These are phyloP conservation scores for Tor tambroides DNA, from an alignment of 2,113 vertebrate genomes.

Conservation along the genomic window DNA sequence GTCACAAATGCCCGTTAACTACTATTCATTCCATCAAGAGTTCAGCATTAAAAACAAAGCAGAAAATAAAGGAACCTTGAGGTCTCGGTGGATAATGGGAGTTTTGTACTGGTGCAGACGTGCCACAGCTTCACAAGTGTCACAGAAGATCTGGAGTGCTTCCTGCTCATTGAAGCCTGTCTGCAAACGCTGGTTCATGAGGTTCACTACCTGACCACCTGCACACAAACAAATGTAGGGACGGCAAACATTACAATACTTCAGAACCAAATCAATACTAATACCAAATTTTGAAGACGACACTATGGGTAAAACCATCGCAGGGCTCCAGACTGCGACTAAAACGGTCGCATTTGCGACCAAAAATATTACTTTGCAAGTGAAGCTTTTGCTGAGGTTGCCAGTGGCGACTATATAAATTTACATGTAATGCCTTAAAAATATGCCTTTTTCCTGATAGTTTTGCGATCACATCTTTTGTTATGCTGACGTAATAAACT, in stretches of 20 bases:
- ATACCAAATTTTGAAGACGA: too few species aligned
- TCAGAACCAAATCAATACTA: not conserved
- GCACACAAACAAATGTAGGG: conserved; percentile 22
- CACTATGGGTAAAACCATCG: too few species aligned
- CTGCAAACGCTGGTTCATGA: conserved; percentile 98
- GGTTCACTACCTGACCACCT: conserved; percentile 98
- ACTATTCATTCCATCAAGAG: not conserved
- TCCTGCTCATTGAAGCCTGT: conserved; percentile 93
- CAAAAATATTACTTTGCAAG: too few species aligned
- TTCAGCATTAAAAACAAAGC: not conserved
- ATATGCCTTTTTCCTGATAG: too few species aligned
- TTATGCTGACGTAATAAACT: too few species aligned
- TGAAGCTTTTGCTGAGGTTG: too few species aligned
- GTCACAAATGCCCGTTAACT: not conserved
- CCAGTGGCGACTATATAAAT: too few species aligned
- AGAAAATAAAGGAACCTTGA: conserved; percentile 82
- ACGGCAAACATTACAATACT: not conserved
- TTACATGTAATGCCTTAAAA: too few species aligned
- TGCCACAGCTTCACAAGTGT: conserved; percentile 93
- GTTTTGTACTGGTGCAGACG: conserved; percentile 92
- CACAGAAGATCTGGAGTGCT: conserved; percentile 96
- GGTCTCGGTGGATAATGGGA: conserved; percentile 93
- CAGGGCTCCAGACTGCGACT: too few species aligned
- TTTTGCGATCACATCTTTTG: too few species aligned
- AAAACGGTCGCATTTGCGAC: too few species aligned